Evolutionary conservation across 1,140 invertebrate genomes (phyloP).

Genomic region (Lepidostoma basale): DNA sequence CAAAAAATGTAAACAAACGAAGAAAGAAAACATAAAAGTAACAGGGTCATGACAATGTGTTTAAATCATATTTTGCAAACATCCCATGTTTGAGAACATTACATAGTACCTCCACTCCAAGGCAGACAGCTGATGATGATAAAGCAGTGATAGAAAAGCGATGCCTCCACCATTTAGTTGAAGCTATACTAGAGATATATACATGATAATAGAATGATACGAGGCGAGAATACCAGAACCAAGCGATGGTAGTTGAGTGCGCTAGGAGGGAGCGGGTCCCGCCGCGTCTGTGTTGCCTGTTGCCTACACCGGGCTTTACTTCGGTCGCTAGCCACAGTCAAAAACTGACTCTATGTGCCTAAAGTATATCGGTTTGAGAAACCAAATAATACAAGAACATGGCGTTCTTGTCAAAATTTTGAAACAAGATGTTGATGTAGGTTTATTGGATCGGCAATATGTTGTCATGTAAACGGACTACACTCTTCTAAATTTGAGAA

Average conservation of each 20-base stretch:
- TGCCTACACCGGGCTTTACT: neutral
- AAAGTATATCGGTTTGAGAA: too few species aligned
- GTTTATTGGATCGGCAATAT: too few species aligned
- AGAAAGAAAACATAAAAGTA: conserved; percentile 27
- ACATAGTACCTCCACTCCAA: conserved; percentile 41
- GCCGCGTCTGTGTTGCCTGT: conserved; percentile 13
- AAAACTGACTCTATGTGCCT: too few species aligned
- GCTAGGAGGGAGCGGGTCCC: conserved; percentile 3
- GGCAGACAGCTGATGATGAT: conserved; percentile 41
- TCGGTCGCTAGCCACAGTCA: conserved; percentile 19
- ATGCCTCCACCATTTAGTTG: conserved; percentile 39
- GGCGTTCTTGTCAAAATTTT: too few species aligned
- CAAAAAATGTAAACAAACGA: conserved; percentile 41
- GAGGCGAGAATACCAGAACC: conserved; percentile 32
- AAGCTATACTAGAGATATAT: conserved; percentile 30
- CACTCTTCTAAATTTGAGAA: too few species aligned
- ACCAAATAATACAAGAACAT: too few species aligned
- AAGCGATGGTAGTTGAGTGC: conserved; percentile 37
- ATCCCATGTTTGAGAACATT: conserved; percentile 43
- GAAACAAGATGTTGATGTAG: too few species aligned
- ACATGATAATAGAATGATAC: conserved; percentile 37
- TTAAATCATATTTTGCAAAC: conserved; percentile 37
- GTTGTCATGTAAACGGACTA: too few species aligned
- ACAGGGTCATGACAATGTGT: neutral
- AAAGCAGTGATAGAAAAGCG: conserved; percentile 44